A percentile compares a stretch with the other conserved stretches of the same genome.
These are phyloP conservation scores for Zoanthus sociatus DNA, from an alignment of 92 coral and sea anemone species.

Conservation along the genomic window DNA sequence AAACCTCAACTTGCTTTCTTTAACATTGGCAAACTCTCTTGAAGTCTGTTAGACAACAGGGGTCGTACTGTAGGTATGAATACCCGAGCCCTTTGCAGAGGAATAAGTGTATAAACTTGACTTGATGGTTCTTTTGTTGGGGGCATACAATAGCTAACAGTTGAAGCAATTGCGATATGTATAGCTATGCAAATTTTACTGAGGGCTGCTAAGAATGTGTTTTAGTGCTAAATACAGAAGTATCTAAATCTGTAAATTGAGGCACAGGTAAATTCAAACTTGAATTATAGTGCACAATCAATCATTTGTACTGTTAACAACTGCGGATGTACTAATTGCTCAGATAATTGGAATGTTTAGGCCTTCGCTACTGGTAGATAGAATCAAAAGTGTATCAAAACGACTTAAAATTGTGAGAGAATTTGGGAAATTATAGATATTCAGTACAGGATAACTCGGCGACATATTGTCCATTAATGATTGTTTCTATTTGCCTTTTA, in stretches of 20 bases:
- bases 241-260: neutral
- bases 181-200: neutral
- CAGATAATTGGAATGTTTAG: neutral
- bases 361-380: neutral
- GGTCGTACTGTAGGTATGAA: neutral
- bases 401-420: neutral
- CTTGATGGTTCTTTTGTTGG: neutral
- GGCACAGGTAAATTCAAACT: neutral
- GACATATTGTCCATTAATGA: slow-evolving; percentile 54
- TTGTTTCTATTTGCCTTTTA: slow-evolving; percentile 50
- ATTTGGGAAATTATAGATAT: slow-evolving; percentile 34
- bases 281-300: neutral
- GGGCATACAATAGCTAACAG: neutral
- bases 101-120: neutral
- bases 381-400: neutral
- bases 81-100: neutral
- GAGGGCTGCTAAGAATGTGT: neutral
- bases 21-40: slow-evolving; percentile 63
- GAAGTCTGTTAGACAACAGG: neutral
- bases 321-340: neutral
- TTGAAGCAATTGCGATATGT: neutral
- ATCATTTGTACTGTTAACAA: neutral
- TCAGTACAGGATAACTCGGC: too few relatives aligned
- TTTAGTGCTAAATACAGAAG: neutral
- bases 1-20: slow-evolving; percentile 63